Conservation (phyloP, 2,797 vertebrate species). For the Malurus leucopterus region DNA sequence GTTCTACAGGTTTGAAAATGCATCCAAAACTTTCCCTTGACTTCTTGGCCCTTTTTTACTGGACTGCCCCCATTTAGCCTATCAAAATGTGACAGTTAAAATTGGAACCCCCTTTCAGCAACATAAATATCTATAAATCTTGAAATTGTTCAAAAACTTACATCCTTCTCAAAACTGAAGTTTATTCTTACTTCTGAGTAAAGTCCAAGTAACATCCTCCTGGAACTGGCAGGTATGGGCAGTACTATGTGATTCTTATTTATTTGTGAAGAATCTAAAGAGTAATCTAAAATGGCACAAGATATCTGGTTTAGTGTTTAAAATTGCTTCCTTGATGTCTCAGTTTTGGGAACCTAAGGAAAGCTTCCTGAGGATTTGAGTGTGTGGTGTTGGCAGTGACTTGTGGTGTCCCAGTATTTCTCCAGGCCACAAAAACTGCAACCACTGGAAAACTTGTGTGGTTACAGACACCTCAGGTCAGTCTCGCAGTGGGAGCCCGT, state of each 20-base stretch:
- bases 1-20: not conserved
- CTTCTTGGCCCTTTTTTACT: not conserved
- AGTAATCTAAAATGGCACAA: not conserved
- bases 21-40: not conserved
- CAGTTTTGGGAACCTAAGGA: not conserved
- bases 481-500: rapidly evolving
- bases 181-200: not conserved
- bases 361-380: not conserved
- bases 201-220: not conserved
- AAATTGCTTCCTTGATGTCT: not conserved
- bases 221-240: not conserved
- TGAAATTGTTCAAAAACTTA: not conserved
- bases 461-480: not conserved
- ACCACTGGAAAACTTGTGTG: not conserved
- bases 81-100: not conserved
- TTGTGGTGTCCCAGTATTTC: not conserved
- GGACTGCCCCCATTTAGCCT: not conserved
- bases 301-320: not conserved
- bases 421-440: not conserved
- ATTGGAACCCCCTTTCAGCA: not conserved
- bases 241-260: not conserved
- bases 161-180: not conserved
- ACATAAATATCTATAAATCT: not conserved
- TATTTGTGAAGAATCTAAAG: not conserved
- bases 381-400: not conserved